phyloP scores from a whole-genome alignment of 2,888 invertebrate species.

The Tholera decimalis region DNA sequence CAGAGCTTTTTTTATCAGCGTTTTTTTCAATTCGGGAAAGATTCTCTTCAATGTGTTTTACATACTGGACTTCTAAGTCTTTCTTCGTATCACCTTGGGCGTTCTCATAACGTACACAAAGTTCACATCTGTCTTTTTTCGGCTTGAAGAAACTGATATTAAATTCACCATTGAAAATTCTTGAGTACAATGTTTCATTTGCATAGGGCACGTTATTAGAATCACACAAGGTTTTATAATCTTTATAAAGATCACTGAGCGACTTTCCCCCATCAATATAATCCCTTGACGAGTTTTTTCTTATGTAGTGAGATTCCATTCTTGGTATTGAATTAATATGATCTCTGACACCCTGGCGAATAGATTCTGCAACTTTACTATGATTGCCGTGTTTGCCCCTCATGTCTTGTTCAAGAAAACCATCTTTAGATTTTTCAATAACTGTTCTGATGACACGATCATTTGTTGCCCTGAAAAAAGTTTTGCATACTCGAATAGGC shows the following conservation, averaged over 20 bases:
- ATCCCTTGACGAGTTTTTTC: conserved; percentile 3
- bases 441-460: conserved; percentile 9
- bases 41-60: conserved; percentile 7
- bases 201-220: conserved; percentile 5
- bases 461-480: conserved; percentile 5
- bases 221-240: conserved; percentile 3
- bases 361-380: conserved; percentile 5
- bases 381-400: conserved; percentile 3
- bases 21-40: conserved; percentile 2
- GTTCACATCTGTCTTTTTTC: conserved; percentile 4
- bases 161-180: conserved; percentile 1
- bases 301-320: conserved; percentile 6
- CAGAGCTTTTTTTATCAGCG: neutral
- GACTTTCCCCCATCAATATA: conserved; percentile 7
- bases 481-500: conserved; percentile 6
- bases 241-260: conserved; percentile 6
- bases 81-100: neutral
- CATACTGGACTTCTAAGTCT: conserved; percentile 2
- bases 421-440: conserved; percentile 1
- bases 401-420: conserved; percentile 5
- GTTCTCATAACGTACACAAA: conserved; percentile 2
- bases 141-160: conserved; percentile 9
- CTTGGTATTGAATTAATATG: conserved; percentile 5
- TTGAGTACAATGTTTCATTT: conserved; percentile 6
- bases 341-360: conserved; percentile 3